phyloP scores from a whole-genome alignment of 1,140 invertebrate species.

The Bombus ignitus region DNA sequence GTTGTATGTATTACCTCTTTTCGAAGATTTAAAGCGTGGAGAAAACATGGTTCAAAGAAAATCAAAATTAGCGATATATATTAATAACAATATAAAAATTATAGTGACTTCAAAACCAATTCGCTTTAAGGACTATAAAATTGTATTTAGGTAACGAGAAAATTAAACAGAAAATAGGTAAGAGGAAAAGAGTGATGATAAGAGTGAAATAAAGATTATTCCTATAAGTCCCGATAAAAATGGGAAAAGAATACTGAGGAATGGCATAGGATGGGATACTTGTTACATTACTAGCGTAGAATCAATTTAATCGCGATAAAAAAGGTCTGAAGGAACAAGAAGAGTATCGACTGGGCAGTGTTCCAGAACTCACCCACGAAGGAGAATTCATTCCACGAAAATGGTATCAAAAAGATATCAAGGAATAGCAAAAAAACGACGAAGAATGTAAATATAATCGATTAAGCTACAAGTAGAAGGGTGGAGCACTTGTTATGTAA shows the following conservation, averaged over 20 bases:
- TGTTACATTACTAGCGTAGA: conserved; percentile 8
- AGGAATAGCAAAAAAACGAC: conserved; percentile 7
- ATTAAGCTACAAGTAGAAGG: neutral
- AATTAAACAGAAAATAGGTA: neutral
- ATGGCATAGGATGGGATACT: neutral
- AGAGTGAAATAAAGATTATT: neutral
- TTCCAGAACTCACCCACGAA: conserved; percentile 1
- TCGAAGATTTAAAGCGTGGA: too few relatives aligned
- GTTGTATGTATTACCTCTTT: too few relatives aligned
- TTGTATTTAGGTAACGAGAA: neutral
- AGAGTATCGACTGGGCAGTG: conserved; percentile 7
- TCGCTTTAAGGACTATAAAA: too few relatives aligned
- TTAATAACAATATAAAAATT: too few relatives aligned
- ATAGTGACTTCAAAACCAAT: too few relatives aligned
- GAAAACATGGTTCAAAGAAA: too few relatives aligned
- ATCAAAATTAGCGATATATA: too few relatives aligned
- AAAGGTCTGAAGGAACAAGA: neutral
- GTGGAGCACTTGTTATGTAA: conserved; percentile 1
- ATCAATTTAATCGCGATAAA: conserved; percentile 26
- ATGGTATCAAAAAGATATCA: conserved; percentile 27
- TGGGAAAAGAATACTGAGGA: neutral
- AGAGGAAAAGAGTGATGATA: neutral
- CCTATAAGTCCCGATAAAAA: neutral
- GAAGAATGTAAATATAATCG: conserved; percentile 26
- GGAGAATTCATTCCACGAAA: conserved; percentile 25